Base-by-base conservation (phyloP, 1,140 invertebrate genomes). In the Mactra quadrangularis region DNA sequence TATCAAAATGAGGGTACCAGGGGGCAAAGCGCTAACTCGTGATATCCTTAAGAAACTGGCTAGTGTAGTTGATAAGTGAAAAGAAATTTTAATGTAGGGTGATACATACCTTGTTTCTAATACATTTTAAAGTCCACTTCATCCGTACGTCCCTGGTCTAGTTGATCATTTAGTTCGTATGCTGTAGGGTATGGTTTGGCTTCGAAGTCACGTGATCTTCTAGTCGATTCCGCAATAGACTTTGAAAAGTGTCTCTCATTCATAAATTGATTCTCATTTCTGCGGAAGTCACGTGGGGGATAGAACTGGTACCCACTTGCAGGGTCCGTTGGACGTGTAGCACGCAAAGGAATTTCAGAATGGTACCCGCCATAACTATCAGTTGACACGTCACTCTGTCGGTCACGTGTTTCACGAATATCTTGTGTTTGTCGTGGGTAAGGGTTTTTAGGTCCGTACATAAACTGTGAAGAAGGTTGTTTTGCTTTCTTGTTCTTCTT, bases 181-280 rank as follows among this genome's bases (percentile, higher is more conserved):
- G 87, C 85, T 25, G 84, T 78, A 4, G 87, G 85, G 59, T 89
- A 87, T n/a, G 53, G 0, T 35, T 62, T 57, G 27, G 47, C 45
- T 7, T 41, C 38, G 38, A 41, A 41, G 52, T 78, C 45, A 84
- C 82, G 27, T 59, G 83, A 84, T 22, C 66, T 62, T 50, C 87
- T 57, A 7, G 53, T 74, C 66, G 89, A 85, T 47, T 86, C 86
- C 22, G 83, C 66, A 50, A 91, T 86, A 57, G 86, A 88, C 59
- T 87, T 86, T 7, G 89, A 88, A 81, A 91, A 91, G 3, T 87
- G 85, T 66, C 86, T 83, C 77, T 91, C 90, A 72, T 90, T 89
- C 66, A 88, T 82, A 72, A 90, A 88, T 59, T 90, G 87, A 55
- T 90, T 90, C 71, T 89, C 87, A 19, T 85, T 55, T 6, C 84